Evolutionary conservation across 30 jellyfish, hydroid and myxozoan species (phyloP).

Genomic region (Nemopilema nomurai): DNA sequence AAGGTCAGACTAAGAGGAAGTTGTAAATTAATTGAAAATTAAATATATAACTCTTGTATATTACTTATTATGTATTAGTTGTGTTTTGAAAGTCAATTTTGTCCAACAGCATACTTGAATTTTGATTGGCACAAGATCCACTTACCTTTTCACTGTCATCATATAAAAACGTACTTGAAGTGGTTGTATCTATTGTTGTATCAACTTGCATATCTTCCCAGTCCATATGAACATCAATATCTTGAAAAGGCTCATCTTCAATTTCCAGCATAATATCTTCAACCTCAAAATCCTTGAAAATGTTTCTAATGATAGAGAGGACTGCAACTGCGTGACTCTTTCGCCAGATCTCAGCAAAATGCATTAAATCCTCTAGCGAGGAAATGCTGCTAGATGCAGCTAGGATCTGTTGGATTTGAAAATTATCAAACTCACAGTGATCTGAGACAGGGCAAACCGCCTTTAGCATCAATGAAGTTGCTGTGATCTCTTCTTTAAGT

Average conservation of each 20-base stretch:
- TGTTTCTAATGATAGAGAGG: background rate
- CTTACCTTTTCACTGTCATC: slow-evolving; percentile 14
- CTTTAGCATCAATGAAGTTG: background rate
- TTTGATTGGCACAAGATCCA: slow-evolving; percentile 7
- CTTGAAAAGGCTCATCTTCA: slow-evolving; percentile 1
- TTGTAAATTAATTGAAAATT: background rate
- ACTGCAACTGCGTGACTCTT: background rate
- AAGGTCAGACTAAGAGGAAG: background rate
- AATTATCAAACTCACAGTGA: background rate
- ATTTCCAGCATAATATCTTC: background rate
- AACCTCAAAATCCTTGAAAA: background rate
- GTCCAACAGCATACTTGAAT: slow-evolving; percentile 17
- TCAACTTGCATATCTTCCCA: background rate
- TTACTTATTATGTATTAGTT: background rate
- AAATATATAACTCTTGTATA: background rate
- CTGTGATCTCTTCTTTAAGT: slow-evolving; percentile 4
- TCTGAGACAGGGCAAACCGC: background rate
- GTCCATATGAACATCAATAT: background rate
- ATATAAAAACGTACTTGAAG: background rate
- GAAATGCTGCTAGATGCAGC: slow-evolving; percentile 7
- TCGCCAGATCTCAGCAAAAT: slow-evolving; percentile 13
- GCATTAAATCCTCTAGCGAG: slow-evolving; percentile 6
- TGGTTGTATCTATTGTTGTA: background rate
- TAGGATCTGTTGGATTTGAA: background rate
- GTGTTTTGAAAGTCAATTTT: background rate